phyloP scores from a whole-genome alignment of 2,113 vertebrate species.

The Lepidothrix coronata region DNA sequence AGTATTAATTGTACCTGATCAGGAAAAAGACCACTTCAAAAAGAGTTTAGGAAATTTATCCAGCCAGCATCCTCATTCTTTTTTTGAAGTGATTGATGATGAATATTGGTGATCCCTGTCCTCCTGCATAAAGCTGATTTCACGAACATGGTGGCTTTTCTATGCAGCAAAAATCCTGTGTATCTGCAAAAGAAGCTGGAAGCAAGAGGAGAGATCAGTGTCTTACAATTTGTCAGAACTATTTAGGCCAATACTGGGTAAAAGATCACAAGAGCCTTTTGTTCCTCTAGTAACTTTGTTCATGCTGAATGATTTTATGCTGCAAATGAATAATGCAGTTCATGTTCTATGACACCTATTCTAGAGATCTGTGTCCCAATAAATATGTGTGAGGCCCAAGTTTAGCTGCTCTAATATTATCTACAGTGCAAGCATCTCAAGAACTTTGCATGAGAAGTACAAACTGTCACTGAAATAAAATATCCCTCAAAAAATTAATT shows the following conservation, averaged over 20 bases:
- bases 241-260: neutral
- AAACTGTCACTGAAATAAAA: neutral
- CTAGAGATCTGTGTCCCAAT: neutral
- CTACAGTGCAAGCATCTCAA: neutral
- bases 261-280: neutral
- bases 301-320: neutral
- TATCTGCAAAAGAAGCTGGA: neutral
- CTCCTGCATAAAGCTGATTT: neutral
- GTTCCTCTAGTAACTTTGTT: neutral
- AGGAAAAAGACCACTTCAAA: neutral
- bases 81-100: neutral
- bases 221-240: neutral
- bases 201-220: neutral
- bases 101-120: neutral
- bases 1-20: neutral
- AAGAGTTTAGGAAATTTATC: neutral
- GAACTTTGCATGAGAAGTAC: neutral
- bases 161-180: neutral
- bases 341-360: neutral
- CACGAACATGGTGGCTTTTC: neutral
- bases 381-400: neutral
- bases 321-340: neutral
- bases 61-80: neutral
- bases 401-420: neutral
- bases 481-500: neutral